Evolutionary conservation across 2,797 vertebrate species (phyloP), one percentile per base, ranked within the genome.

Genomic region (Catharus ustulatus): DNA sequence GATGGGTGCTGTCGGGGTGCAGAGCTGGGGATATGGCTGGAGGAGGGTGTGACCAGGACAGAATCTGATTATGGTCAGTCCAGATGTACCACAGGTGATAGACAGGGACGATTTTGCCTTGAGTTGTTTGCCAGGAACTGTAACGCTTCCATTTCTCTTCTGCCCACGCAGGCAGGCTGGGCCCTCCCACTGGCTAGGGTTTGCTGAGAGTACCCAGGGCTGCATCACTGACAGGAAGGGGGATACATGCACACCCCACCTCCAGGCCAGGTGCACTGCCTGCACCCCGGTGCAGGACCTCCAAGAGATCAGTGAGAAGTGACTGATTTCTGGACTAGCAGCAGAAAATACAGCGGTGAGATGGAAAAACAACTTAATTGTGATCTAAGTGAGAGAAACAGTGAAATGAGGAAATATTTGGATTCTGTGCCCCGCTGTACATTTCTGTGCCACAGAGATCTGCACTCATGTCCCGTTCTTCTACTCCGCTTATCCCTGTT

Each of bases 161-260:
- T 57, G 36, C 34, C 46, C 32, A 19, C 0, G 0, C 17, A 54
- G 77, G 42, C 0, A 2, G 59, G 13, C 32, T 64, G 76, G 14
- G 32, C 36, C 30, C 51, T 63, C 54, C 27, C 45, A 24, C 8
- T 36, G 34, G 13, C 32, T 34, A 34, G 12, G 15, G 6, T 26
- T 69, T 92, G 15, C 38, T 69, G 48, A 21, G 26, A 62, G 43
- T 23, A 84, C 2, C 15, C 57, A 84, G 32, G 29, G 34, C 32
- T 62, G 43, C 77, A 54, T 55, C 27, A 26, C 18, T 74, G 42
- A 42, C 0, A 1, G 8, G 23, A 40, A 80, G 14, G 5, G 14
- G 2, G 8, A 1, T 10, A 32, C 32, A 22, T 11, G 8, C 30
- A 43, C 6, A 8, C 10, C 22, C 4, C 18, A 30, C 13, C 17